Evolutionary conservation across 2,888 invertebrate species (phyloP).

Genomic region (Drosophila siamana): DNA sequence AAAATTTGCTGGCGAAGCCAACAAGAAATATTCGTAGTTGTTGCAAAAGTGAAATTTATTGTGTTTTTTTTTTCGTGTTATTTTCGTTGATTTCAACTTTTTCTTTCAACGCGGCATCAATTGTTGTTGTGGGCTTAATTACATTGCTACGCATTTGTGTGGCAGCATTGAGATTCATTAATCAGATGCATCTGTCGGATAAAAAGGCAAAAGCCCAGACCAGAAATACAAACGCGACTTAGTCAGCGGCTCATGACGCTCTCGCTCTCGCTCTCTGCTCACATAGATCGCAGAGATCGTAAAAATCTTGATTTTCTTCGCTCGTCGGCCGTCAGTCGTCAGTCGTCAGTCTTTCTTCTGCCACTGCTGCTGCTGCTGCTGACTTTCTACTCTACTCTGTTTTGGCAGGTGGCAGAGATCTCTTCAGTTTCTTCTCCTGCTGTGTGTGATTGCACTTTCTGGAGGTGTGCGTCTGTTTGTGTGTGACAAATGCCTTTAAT

Average conservation of each 20-base stretch:
- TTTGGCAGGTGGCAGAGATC: conserved; percentile 17
- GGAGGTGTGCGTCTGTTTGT: conserved; percentile 45
- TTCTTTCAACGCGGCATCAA: conserved; percentile 46
- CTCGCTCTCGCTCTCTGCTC: conserved; percentile 20
- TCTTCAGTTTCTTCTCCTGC: background rate
- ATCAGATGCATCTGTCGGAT: conserved; percentile 82
- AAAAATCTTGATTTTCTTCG: conserved; percentile 41
- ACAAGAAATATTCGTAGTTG: conserved; percentile 20
- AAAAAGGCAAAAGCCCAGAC: conserved; percentile 47
- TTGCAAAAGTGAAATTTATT: conserved; percentile 58
- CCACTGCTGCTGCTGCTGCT: background rate
- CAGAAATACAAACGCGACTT: background rate
- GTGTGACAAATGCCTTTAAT: conserved; percentile 68
- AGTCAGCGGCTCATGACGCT: conserved; percentile 62
- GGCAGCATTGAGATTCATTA: conserved; percentile 72
- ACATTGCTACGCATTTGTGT: conserved; percentile 74
- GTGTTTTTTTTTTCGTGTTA: conserved; percentile 22
- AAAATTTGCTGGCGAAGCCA: conserved; percentile 22
- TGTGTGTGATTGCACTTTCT: conserved; percentile 20
- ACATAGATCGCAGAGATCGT: conserved; percentile 49
- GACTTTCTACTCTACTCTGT: conserved; percentile 19
- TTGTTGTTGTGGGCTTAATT: conserved; percentile 66
- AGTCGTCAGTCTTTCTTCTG: conserved; percentile 24
- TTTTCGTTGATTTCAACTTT: conserved; percentile 40
- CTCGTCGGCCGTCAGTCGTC: conserved; percentile 19